Percentiles rank a stretch among this genome's conserved stretches.
Evolutionary conservation across 2,888 invertebrate genomes (phyloP).

Genomic region (Eilema griseolum): DNA sequence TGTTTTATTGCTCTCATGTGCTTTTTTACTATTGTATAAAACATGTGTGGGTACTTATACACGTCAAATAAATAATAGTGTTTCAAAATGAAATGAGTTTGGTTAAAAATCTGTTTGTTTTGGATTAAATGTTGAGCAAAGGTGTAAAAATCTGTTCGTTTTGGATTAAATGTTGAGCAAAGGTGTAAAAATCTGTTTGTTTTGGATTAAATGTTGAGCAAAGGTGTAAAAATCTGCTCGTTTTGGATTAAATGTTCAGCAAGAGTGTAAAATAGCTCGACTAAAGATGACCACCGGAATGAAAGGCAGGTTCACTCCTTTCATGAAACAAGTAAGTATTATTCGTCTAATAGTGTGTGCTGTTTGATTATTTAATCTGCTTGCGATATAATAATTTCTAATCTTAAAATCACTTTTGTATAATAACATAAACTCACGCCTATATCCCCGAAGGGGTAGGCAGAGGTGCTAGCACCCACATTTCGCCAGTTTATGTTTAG

Average conservation of each 20-base stretch:
- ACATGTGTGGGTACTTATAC: neutral
- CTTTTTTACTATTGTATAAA: neutral
- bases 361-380: too few relatives aligned
- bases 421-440: too few relatives aligned
- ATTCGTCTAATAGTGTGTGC: too few relatives aligned
- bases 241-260: neutral
- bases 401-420: too few relatives aligned
- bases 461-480: too few relatives aligned
- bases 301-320: slow-evolving; percentile 36
- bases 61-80: neutral
- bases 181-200: neutral
- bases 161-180: neutral
- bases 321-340: slow-evolving; percentile 47
- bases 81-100: neutral
- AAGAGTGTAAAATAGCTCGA: neutral
- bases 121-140: neutral
- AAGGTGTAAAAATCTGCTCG: too few relatives aligned
- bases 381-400: too few relatives aligned
- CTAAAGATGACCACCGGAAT: slow-evolving; percentile 10
- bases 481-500: too few relatives aligned
- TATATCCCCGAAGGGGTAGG: too few relatives aligned
- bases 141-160: neutral
- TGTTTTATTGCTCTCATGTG: neutral
- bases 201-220: neutral
- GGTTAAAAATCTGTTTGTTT: neutral